Percentiles rank a stretch among this genome's conserved stretches.
Conservation (phyloP, 2,113 vertebrate species). For the Tychaedon coryphoeus region DNA sequence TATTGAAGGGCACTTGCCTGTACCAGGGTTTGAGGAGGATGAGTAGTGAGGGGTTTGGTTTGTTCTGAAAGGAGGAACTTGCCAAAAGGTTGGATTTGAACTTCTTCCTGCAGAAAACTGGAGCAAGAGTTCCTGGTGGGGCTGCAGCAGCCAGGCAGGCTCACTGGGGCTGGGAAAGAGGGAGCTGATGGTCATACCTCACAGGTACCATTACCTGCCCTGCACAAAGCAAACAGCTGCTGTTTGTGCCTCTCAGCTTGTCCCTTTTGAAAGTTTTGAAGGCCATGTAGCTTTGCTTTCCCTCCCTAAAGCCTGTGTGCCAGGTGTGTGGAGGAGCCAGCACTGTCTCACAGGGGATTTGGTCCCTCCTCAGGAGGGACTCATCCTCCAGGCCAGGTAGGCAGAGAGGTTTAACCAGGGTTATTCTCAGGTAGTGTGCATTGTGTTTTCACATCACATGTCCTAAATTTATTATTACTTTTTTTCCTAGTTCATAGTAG, state of each 20-base stretch:
- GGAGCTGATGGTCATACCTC: not conserved
- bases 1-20: not conserved
- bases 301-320: not conserved
- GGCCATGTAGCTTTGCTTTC: not conserved
- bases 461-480: not conserved
- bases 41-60: not conserved
- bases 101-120: not conserved
- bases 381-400: not conserved
- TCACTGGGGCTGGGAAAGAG: not conserved
- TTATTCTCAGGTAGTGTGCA: not conserved
- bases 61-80: not conserved
- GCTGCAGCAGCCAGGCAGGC: not conserved
- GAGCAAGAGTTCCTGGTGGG: not conserved
- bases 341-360: not conserved
- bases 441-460: not conserved
- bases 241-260: not conserved
- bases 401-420: not conserved
- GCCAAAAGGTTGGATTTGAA: not conserved
- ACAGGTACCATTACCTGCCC: not conserved
- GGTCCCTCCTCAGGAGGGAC: not conserved
- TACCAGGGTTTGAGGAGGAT: not conserved
- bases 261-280: not conserved
- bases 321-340: not conserved
- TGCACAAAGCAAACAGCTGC: not conserved
- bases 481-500: not conserved